Evolutionary conservation across 2,888 invertebrate genomes (phyloP).

Genomic region (Ommatoiulus sabulosus): DNA sequence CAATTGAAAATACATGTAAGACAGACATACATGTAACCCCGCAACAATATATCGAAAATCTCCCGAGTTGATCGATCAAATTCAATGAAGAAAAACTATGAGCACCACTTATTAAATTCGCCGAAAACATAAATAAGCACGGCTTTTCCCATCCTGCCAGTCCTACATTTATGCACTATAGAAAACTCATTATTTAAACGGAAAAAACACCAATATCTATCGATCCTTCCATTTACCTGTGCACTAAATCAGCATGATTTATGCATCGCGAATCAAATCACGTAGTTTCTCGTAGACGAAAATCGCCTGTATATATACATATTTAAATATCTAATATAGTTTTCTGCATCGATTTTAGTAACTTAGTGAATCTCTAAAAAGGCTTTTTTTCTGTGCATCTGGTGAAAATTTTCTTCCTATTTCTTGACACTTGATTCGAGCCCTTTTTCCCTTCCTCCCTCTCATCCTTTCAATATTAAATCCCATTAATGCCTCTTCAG

Average conservation of each 20-base stretch:
- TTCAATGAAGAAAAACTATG: not conserved
- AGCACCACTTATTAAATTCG: slow-evolving; percentile 21
- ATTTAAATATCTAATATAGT: slow-evolving; percentile 47
- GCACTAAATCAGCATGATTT: slow-evolving; percentile 51
- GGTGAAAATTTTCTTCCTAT: slow-evolving; percentile 46
- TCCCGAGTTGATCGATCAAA: not conserved
- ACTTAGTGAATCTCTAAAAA: slow-evolving; percentile 48
- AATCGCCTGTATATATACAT: slow-evolving; percentile 50
- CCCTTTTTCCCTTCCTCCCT: slow-evolving; percentile 30
- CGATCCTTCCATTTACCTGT: slow-evolving; percentile 48
- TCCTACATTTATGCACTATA: slow-evolving; percentile 16
- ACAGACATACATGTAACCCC: not conserved
- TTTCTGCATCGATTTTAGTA: slow-evolving; percentile 49
- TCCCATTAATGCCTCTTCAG: slow-evolving; percentile 34
- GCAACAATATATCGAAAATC: not conserved
- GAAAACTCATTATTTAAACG: slow-evolving; percentile 38
- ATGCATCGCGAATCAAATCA: slow-evolving; percentile 51
- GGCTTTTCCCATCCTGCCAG: not conserved
- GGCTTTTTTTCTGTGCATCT: slow-evolving; percentile 46
- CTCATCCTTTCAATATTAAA: slow-evolving; percentile 35
- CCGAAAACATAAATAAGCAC: not conserved
- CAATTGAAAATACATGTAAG: not conserved
- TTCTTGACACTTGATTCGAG: slow-evolving; percentile 48
- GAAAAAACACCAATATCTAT: slow-evolving; percentile 45
- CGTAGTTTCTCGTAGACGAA: slow-evolving; percentile 52